Percentiles rank a stretch among this genome's conserved stretches.
phyloP scores from a whole-genome alignment of 2,888 invertebrate species.

The Mystacides longicornis region DNA sequence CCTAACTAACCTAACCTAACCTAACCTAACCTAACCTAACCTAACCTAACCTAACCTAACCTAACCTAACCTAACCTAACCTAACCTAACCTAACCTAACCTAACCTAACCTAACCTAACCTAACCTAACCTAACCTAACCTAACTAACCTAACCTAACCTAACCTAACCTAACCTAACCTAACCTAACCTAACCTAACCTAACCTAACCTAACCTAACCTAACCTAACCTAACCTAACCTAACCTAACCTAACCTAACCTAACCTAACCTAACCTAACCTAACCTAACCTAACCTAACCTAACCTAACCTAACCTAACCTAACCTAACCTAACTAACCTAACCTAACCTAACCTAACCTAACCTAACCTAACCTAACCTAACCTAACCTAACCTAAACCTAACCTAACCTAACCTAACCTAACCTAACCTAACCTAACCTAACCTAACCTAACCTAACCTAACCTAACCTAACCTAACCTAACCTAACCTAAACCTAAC shows the following conservation, averaged over 20 bases:
- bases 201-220: neutral
- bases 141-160: neutral
- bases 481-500: neutral
- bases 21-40: neutral
- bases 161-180: neutral
- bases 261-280: neutral
- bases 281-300: neutral
- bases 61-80: neutral
- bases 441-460: neutral
- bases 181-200: neutral
- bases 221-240: neutral
- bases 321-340: neutral
- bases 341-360: neutral
- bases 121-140: neutral
- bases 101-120: neutral
- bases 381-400: neutral
- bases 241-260: neutral
- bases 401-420: neutral
- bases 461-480: neutral
- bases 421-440: neutral
- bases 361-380: neutral
- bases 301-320: neutral
- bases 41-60: neutral
- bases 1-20: neutral
- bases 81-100: neutral